phyloP scores from a whole-genome alignment of 2,797 vertebrate species.

The Eospalax fontanierii region DNA sequence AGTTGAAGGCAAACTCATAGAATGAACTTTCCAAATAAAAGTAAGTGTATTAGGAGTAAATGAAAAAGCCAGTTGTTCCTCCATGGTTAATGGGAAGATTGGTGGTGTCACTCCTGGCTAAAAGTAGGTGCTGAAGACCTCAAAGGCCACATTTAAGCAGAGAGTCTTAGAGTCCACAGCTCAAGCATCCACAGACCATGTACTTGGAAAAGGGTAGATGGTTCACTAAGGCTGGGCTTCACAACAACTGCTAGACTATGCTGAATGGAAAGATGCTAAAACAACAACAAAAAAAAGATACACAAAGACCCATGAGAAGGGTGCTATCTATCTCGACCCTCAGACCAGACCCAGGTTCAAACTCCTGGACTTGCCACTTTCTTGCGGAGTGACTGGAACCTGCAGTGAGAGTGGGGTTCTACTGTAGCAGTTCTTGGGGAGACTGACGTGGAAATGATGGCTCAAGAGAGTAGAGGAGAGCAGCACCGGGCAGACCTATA shows the following conservation, averaged over 20 bases:
- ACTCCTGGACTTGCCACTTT: neutral
- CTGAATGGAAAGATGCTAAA: accelerated
- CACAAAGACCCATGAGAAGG: neutral
- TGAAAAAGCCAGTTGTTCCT: accelerated
- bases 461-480: too few relatives aligned
- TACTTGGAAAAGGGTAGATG: neutral
- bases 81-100: accelerated
- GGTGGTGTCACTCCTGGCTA: too few relatives aligned
- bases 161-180: neutral
- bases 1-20: neutral
- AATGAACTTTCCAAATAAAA: neutral
- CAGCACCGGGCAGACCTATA: neutral
- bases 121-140: neutral
- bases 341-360: neutral
- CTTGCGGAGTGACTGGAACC: too few relatives aligned
- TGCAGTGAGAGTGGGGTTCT: neutral
- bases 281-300: neutral
- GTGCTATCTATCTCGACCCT: too few relatives aligned
- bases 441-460: too few relatives aligned
- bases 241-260: neutral
- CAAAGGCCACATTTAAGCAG: accelerated
- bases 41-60: neutral
- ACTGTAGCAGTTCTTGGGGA: neutral
- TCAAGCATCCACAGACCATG: neutral
- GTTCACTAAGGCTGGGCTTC: neutral